A percentile compares a stretch with the other conserved stretches of the same genome.
Evolutionary conservation across 1,140 invertebrate genomes (phyloP).

Genomic region (Diachasma alloeum): DNA sequence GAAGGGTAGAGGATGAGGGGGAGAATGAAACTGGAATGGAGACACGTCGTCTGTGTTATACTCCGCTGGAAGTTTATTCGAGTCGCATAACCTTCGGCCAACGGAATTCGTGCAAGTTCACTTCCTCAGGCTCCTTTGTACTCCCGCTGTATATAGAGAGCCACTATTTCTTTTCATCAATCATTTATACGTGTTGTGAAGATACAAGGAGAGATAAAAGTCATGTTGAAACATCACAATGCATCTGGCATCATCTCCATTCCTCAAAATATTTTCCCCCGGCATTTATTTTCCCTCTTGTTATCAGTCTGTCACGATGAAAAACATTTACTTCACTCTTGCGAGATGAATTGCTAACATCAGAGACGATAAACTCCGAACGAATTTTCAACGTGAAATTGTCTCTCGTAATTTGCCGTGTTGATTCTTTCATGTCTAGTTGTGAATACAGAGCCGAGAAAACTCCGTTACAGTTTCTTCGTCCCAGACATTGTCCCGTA

Average conservation of each 20-base stretch:
- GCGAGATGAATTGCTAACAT: no score
- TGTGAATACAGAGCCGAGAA: background rate
- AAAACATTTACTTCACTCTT: no score
- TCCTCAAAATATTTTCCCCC: no score
- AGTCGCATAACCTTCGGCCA: background rate
- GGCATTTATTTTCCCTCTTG: no score
- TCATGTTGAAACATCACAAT: background rate
- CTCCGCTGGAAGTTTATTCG: background rate
- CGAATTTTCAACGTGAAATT: background rate
- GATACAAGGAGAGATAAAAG: background rate
- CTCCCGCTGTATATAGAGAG: background rate
- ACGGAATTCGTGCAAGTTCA: background rate
- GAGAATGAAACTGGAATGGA: slow-evolving; percentile 24
- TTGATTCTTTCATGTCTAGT: background rate
- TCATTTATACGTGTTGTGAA: background rate
- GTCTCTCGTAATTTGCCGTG: background rate
- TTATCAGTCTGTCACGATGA: no score
- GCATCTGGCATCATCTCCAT: no score
- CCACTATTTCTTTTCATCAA: background rate
- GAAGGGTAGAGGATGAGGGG: background rate
- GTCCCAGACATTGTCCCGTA: slow-evolving; percentile 2
- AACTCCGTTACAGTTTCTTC: background rate
- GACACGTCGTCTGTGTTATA: slow-evolving; percentile 4
- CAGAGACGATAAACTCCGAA: no score
- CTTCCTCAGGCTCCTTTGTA: background rate